Conservation (phyloP, 1,140 invertebrate species). For the Drosophila yakuba region DNA sequence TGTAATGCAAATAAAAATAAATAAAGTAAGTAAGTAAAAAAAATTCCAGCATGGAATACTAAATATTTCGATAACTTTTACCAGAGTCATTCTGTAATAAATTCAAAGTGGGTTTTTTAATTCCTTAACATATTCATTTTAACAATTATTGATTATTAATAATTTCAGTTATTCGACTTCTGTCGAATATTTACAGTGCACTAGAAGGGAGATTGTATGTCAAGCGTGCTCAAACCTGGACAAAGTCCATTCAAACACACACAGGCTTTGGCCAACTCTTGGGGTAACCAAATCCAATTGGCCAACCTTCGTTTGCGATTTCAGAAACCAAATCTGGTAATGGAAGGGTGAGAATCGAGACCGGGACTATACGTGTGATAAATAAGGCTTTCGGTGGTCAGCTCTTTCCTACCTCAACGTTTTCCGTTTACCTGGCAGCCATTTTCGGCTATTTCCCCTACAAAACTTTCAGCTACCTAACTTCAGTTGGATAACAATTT, state of each 20-base stretch:
- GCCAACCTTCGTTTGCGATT: slow-evolving; percentile 73
- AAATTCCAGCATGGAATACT: too few relatives aligned
- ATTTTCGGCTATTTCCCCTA: slow-evolving; percentile 9
- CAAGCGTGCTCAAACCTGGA: slow-evolving; percentile 7
- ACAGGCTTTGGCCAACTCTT: slow-evolving; percentile 17
- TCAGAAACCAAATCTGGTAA: slow-evolving; percentile 67
- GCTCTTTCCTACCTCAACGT: slow-evolving; percentile 6
- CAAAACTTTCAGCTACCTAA: slow-evolving; percentile 34
- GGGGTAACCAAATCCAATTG: slow-evolving; percentile 76
- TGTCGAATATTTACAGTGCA: slow-evolving; percentile 1
- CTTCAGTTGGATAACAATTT: slow-evolving; percentile 56
- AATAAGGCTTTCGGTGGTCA: slow-evolving; percentile 64
- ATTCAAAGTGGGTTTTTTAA: too few relatives aligned
- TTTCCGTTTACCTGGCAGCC: slow-evolving; percentile 58
- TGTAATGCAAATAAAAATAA: too few relatives aligned
- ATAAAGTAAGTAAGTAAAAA: too few relatives aligned
- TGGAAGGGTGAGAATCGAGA: slow-evolving; percentile 39
- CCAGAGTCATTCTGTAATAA: too few relatives aligned
- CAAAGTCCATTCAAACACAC: slow-evolving; percentile 23
- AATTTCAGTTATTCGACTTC: too few relatives aligned
- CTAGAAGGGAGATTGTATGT: slow-evolving; percentile 17
- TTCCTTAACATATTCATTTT: too few relatives aligned
- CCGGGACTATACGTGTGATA: slow-evolving; percentile 63
- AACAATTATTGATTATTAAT: too few relatives aligned
- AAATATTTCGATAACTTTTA: too few relatives aligned